Percentiles rank a stretch among this genome's conserved stretches.
phyloP scores from a whole-genome alignment of 2,797 vertebrate species.

The Sebastes vulpes region DNA sequence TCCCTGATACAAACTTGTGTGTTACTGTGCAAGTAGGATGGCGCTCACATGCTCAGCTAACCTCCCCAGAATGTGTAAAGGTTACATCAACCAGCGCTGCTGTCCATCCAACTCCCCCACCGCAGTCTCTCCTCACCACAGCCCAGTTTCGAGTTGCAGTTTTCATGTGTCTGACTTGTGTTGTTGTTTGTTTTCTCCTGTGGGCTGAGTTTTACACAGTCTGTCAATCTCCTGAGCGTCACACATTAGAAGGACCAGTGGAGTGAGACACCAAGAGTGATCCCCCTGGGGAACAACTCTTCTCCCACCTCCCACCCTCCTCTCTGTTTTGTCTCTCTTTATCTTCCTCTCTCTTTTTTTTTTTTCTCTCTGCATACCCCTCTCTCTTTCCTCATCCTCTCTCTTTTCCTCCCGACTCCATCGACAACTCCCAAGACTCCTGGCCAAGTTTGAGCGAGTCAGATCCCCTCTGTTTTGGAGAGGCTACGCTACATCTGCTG shows the following conservation, averaged over 20 bases:
- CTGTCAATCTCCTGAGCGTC: constrained; percentile 86
- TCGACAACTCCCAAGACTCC: constrained; percentile 68
- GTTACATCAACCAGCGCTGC: constrained; percentile 57
- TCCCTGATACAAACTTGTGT: background rate
- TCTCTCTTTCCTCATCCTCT: background rate
- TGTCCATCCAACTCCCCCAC: constrained; percentile 56
- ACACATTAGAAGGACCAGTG: constrained; percentile 85
- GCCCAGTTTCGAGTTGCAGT: constrained; percentile 51
- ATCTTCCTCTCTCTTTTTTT: constrained; percentile 40
- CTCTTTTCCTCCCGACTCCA: constrained; percentile 48
- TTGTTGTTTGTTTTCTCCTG: constrained; percentile 82
- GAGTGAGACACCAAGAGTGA: constrained; percentile 83
- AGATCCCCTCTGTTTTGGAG: constrained; percentile 69
- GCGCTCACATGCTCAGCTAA: constrained; percentile 34
- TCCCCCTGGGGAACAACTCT: constrained; percentile 73
- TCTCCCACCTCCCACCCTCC: constrained; percentile 53
- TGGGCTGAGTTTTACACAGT: constrained; percentile 84
- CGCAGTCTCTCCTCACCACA: constrained; percentile 31
- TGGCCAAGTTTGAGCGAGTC: constrained; percentile 72
- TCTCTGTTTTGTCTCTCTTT: constrained; percentile 76
- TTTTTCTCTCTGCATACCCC: constrained; percentile 6
- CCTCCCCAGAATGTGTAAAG: constrained; percentile 48
- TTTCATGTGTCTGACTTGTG: constrained; percentile 77
- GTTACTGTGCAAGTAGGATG: background rate
- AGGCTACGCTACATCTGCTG: constrained; percentile 76